These are phyloP conservation scores for Palloptera scutellata DNA, from an alignment of 2,888 invertebrate genomes.

Conservation along the genomic window DNA sequence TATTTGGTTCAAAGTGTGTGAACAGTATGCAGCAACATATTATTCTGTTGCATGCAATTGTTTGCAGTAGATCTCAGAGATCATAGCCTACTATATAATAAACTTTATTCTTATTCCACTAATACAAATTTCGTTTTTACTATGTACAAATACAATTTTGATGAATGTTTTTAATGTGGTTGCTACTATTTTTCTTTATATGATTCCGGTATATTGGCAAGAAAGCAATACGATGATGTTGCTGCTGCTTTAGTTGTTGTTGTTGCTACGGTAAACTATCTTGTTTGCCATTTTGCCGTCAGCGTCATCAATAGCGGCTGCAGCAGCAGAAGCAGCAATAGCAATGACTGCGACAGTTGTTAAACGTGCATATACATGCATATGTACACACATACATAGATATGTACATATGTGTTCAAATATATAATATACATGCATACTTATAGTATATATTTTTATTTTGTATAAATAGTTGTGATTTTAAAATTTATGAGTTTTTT, in stretches of 20 bases:
- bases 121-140: no score
- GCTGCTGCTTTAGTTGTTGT: slow-evolving; percentile 17
- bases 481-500: slow-evolving; percentile 8
- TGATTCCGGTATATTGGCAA: neutral
- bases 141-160: no score
- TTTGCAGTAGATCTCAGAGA: no score
- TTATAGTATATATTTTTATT: neutral
- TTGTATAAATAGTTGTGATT: slow-evolving; percentile 9
- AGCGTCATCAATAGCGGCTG: neutral
- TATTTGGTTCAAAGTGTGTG: no score
- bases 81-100: no score
- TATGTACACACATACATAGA: no score
- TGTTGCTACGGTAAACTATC: slow-evolving; percentile 15
- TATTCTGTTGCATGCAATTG: no score
- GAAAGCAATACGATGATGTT: slow-evolving; percentile 24
- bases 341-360: neutral
- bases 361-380: neutral
- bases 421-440: neutral
- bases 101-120: no score
- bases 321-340: neutral
- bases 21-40: no score
- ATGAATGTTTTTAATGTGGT: neutral
- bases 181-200: no score
- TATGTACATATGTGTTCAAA: no score
- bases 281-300: neutral